Base-by-base conservation (phyloP, 2,888 invertebrate genomes). In the Taenaris catops region DNA sequence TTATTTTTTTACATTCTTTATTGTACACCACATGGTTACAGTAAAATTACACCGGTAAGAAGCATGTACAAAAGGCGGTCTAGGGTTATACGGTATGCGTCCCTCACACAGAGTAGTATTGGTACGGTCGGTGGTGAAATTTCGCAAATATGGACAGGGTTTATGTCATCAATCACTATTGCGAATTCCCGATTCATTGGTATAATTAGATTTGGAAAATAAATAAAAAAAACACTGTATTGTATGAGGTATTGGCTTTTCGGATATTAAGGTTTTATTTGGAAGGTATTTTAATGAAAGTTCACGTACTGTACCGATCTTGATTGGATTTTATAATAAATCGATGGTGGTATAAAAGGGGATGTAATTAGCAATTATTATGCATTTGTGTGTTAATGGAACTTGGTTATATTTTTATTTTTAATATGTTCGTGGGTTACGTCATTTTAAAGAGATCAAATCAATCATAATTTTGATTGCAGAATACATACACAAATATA, bases 121-220 rank as follows among this genome's bases (percentile, higher is more conserved):
- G n/a, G n/a, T n/a, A n/a, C n/a, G 3, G 3, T 20, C 5, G 17
- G 19, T 11, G 2, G 4, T 21, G 18, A 23, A 19, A 6, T 21
- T 2, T 8, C 8, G 20, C 8, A 36, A 18, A 18, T 52, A 41
- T 58, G 52, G 20, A 39, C 55, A 7, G 37, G 9, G 8, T 55
- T 25, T 52, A 34, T 46, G 46, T 64, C 72, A 71, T 71, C 64
- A 71, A 73, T 73, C 72, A 71, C 46, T 56, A 63, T 62, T 29
- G 56, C 52, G 56, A 57, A 63, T 58, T 58, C 52, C 62, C 66
- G 58, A 71, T 67, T 55, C 63, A 67, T 63, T 65, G 68, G 58
- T 56, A 58, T 70, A 73, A 71, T 73, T 67, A 71, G 66, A 55
- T 55, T 57, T 54, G 49, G 47, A 50, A 51, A 53, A 53, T 54